Percentiles rank a stretch among this genome's conserved stretches.
Evolutionary conservation across 1,140 invertebrate species (phyloP).

Genomic region (Kradibia gibbosae): DNA sequence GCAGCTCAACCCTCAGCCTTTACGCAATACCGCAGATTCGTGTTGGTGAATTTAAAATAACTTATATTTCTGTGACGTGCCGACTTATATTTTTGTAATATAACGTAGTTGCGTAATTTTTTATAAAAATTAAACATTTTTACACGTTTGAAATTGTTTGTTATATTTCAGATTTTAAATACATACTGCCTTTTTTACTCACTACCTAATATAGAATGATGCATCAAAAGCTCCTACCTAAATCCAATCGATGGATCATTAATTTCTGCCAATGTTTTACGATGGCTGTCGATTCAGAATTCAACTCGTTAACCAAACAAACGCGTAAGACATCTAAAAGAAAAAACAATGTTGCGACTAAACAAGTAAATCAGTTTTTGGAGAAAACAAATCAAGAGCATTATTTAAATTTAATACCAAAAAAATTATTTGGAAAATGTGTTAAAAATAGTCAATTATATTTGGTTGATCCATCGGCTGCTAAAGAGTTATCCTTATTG

Average conservation of each 20-base stretch:
- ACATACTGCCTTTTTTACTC: no score
- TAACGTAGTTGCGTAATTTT: no score
- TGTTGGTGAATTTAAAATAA: no score
- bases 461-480: constrained; percentile 47
- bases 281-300: neutral
- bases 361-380: constrained; percentile 18
- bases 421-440: neutral
- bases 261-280: neutral
- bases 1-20: no score
- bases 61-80: no score
- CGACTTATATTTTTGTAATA: no score
- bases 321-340: neutral
- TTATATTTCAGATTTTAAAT: no score
- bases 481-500: constrained; percentile 50
- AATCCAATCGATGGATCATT: neutral
- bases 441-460: constrained; percentile 21
- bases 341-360: neutral
- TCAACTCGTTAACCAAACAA: neutral
- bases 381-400: neutral
- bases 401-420: constrained; percentile 20
- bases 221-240: neutral
- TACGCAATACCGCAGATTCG: no score
- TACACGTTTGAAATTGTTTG: no score
- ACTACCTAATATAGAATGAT: no score
- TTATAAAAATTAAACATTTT: no score